Conservation (phyloP, 2,888 invertebrate genomes). For the Thalpophila matura region DNA sequence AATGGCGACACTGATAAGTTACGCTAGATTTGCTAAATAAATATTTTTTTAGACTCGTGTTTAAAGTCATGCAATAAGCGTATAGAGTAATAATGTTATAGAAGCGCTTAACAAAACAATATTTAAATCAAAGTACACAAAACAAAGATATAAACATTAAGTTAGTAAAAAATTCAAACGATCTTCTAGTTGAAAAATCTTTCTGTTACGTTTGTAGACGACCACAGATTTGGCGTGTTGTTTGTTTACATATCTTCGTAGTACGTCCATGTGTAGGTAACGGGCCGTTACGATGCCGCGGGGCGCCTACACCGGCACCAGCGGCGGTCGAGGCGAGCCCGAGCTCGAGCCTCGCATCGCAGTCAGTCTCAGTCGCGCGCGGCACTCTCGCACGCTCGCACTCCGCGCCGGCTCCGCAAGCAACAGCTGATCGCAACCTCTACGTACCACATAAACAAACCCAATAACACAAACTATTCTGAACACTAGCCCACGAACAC, state of each 20-base stretch:
- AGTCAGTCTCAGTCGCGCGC: constrained; percentile 89
- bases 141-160: neutral
- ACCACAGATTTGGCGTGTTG: constrained; percentile 71
- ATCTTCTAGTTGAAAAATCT: constrained; percentile 52
- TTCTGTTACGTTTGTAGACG: constrained; percentile 60
- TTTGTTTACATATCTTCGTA: constrained; percentile 88
- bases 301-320: constrained; percentile 64
- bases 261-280: constrained; percentile 85
- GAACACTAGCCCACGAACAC: constrained; percentile 50
- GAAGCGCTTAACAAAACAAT: neutral
- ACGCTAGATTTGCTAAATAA: neutral
- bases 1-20: constrained; percentile 8
- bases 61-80: neutral
- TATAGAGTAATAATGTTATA: neutral
- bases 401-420: constrained; percentile 65
- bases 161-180: constrained; percentile 33
- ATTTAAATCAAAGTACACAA: neutral
- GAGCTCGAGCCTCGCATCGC: constrained; percentile 59
- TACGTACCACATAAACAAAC: constrained; percentile 74
- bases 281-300: constrained; percentile 79
- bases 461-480: constrained; percentile 68
- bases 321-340: constrained; percentile 33
- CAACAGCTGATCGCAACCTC: constrained; percentile 83
- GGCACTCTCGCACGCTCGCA: constrained; percentile 79
- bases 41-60: neutral